These are phyloP conservation scores for Halictus ligatus DNA, from an alignment of 2,888 invertebrate species.

Conservation along the genomic window DNA sequence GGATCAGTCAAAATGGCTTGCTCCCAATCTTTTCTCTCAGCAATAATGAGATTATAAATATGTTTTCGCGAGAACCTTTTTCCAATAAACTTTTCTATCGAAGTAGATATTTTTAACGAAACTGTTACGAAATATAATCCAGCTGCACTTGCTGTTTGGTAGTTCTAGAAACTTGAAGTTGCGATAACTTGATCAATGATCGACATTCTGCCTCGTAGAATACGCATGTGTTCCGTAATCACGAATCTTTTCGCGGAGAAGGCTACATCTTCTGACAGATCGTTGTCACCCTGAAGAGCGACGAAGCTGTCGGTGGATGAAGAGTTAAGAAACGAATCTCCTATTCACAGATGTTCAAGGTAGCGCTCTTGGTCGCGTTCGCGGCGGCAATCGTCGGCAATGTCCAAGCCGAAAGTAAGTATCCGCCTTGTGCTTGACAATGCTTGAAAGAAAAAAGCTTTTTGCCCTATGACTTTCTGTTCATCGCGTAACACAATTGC, in stretches of 20 bases:
- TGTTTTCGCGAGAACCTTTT: no score
- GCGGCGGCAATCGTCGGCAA: constrained; percentile 44
- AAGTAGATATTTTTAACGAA: no score
- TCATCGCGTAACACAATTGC: not conserved
- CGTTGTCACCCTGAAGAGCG: not conserved
- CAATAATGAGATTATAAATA: no score
- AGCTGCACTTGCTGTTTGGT: no score
- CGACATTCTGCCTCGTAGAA: not conserved
- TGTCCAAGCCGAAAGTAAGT: constrained; percentile 63
- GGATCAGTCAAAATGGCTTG: no score
- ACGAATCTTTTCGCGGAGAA: not conserved
- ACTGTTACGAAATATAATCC: no score
- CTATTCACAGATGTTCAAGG: constrained; percentile 66
- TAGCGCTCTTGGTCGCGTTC: constrained; percentile 45
- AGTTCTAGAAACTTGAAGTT: not conserved
- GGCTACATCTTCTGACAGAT: not conserved
- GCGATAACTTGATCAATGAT: not conserved
- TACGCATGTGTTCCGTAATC: not conserved
- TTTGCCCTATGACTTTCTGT: not conserved
- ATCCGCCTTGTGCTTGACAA: not conserved
- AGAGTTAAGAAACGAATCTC: not conserved
- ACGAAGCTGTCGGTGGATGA: not conserved
- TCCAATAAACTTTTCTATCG: no score
- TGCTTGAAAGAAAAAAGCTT: not conserved
- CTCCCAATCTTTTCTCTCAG: no score